These are phyloP conservation scores for Rhagophthalmus giganteus DNA, from an alignment of 2,888 invertebrate genomes.

Conservation along the genomic window DNA sequence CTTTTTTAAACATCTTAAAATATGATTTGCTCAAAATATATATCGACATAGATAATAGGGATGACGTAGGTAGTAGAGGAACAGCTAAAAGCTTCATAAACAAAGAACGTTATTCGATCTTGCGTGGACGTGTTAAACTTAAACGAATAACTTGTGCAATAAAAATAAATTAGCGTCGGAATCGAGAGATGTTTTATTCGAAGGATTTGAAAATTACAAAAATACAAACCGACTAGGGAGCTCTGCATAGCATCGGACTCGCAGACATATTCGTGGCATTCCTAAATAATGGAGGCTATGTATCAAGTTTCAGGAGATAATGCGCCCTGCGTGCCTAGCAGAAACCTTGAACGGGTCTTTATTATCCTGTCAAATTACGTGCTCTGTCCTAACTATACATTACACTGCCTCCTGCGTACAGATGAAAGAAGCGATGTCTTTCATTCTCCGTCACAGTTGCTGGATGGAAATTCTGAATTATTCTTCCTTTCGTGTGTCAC, in stretches of 20 bases:
- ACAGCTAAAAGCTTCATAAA: too few relatives aligned
- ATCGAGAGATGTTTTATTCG: conserved; percentile 4
- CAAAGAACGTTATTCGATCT: too few relatives aligned
- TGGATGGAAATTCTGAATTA: conserved; percentile 38
- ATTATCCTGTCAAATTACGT: conserved; percentile 53
- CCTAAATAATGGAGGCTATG: conserved; percentile 50
- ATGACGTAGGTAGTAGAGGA: too few relatives aligned
- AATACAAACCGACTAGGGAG: conserved; percentile 16
- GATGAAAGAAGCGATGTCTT: conserved; percentile 37
- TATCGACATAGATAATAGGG: too few relatives aligned
- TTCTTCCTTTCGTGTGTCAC: conserved; percentile 36
- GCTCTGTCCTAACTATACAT: conserved; percentile 41
- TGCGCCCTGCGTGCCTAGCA: conserved; percentile 48
- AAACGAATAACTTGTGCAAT: too few relatives aligned
- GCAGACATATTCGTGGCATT: conserved; percentile 42
- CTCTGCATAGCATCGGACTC: conserved; percentile 27
- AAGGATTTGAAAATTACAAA: conserved; percentile 28
- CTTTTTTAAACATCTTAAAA: too few relatives aligned
- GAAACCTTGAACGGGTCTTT: conserved; percentile 50
- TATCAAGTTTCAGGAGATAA: conserved; percentile 47
- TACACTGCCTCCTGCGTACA: conserved; percentile 34
- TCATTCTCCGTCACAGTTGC: conserved; percentile 37
- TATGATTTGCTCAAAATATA: too few relatives aligned
- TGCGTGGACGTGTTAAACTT: too few relatives aligned
- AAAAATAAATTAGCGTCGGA: neutral